Percentiles rank a stretch among this genome's conserved stretches.
Evolutionary conservation across 2,113 vertebrate species (phyloP).

Genomic region (Rhabdomys dilectus): DNA sequence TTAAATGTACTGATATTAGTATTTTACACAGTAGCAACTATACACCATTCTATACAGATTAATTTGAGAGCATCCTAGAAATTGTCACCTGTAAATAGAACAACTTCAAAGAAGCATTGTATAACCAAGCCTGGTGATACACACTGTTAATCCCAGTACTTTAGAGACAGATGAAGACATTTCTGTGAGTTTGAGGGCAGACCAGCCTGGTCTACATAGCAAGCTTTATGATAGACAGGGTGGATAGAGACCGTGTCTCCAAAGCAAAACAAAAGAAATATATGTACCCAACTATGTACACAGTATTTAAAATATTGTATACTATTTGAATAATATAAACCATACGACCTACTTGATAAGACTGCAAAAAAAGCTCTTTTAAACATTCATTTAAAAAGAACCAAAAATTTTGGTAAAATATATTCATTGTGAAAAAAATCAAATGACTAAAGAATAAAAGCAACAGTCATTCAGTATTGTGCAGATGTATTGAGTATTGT

Average conservation of each 20-base stretch:
- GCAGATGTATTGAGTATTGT: not conserved
- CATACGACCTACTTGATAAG: not conserved
- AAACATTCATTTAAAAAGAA: conserved; percentile 44
- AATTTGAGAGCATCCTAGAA: not conserved
- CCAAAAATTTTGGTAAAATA: not conserved
- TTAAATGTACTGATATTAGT: conserved; percentile 41
- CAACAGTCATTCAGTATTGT: not conserved
- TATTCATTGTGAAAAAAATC: not conserved
- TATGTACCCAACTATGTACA: not conserved
- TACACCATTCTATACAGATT: conserved; percentile 24
- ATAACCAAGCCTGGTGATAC: not conserved
- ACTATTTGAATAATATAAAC: not conserved
- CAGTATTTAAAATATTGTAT: not conserved
- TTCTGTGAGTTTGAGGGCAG: not conserved
- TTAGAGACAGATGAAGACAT: not conserved
- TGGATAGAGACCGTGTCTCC: not conserved
- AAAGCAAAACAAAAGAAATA: not conserved
- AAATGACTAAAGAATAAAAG: conserved; percentile 14
- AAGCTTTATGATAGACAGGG: not conserved
- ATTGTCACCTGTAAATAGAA: not conserved
- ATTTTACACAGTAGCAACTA: conserved; percentile 17
- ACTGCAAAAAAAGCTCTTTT: not conserved
- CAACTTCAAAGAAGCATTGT: not conserved
- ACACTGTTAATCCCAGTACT: not conserved
- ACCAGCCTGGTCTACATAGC: not conserved